Percentiles rank a stretch among this genome's conserved stretches.
These are phyloP conservation scores for Molossus alvarezi DNA, from an alignment of 2,797 vertebrate genomes.

Conservation along the genomic window DNA sequence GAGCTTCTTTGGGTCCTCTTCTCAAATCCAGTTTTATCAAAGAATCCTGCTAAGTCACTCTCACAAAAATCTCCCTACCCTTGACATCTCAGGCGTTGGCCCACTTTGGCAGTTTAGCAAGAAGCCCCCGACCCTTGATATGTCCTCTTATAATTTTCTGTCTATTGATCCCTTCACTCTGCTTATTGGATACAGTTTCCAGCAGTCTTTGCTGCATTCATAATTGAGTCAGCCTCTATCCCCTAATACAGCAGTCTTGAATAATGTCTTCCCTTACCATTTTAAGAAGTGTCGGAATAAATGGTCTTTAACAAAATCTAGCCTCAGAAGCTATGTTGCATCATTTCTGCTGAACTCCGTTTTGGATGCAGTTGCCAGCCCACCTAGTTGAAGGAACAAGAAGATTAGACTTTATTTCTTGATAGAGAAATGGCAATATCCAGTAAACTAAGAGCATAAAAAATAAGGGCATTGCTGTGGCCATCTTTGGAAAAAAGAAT, in stretches of 20 bases:
- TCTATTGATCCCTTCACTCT: neutral
- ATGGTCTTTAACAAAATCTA: neutral
- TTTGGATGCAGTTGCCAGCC: neutral
- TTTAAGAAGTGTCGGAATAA: neutral
- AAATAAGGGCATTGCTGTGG: neutral
- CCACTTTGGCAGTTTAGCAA: neutral
- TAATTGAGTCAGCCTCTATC: neutral
- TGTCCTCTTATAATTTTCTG: neutral
- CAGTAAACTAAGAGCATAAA: neutral
- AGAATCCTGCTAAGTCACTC: neutral
- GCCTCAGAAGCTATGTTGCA: neutral
- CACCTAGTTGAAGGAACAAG: neutral
- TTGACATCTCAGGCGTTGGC: neutral
- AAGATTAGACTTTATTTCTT: neutral
- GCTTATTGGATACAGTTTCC: neutral
- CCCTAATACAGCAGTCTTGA: neutral
- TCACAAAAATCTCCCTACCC: neutral
- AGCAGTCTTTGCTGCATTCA: neutral
- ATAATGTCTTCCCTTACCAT: neutral
- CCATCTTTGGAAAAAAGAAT: constrained; percentile 27
- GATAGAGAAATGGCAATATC: neutral
- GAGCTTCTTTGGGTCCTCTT: neutral
- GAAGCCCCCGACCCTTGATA: no score
- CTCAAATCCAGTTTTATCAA: neutral
- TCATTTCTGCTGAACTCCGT: neutral